These are phyloP conservation scores for Dioctria rufipes DNA, from an alignment of 2,888 invertebrate species.

Conservation along the genomic window DNA sequence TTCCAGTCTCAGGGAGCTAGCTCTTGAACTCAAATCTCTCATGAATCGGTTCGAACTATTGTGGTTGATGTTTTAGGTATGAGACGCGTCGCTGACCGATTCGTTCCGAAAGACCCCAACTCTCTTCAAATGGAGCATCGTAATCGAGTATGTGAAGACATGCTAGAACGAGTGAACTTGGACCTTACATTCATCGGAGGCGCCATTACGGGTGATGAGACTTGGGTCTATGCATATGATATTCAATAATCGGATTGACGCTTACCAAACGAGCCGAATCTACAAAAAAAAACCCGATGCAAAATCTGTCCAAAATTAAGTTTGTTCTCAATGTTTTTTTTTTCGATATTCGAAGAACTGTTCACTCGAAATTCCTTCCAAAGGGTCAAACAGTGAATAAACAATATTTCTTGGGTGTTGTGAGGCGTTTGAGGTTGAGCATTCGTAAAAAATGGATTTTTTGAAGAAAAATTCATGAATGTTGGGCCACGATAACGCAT, in stretches of 20 bases:
- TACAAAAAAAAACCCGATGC: background rate
- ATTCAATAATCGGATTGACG: too few species aligned
- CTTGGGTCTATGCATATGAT: constrained; percentile 13
- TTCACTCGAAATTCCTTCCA: constrained; percentile 2
- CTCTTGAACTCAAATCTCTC: too few species aligned
- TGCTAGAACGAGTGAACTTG: constrained; percentile 17
- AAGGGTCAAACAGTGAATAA: background rate
- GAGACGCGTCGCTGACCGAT: background rate
- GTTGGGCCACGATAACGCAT: background rate
- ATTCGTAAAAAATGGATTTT: constrained; percentile 1
- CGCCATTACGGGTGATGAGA: constrained; percentile 6
- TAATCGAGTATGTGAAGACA: constrained; percentile 5
- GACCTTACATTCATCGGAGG: constrained; percentile 5
- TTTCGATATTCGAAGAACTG: background rate
- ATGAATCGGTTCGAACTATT: constrained; percentile 3
- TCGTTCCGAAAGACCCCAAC: constrained; percentile 5
- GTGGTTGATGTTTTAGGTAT: constrained; percentile 7
- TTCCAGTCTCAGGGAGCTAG: too few species aligned
- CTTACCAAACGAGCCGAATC: constrained; percentile 6
- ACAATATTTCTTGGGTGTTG: background rate
- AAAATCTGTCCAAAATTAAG: constrained; percentile 3
- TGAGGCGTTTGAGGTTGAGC: background rate
- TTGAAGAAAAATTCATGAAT: background rate
- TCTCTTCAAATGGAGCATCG: constrained; percentile 15
- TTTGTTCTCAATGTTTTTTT: background rate